Evolutionary conservation across 2,797 vertebrate species (phyloP).

Genomic region (Pipistrellus kuhlii): DNA sequence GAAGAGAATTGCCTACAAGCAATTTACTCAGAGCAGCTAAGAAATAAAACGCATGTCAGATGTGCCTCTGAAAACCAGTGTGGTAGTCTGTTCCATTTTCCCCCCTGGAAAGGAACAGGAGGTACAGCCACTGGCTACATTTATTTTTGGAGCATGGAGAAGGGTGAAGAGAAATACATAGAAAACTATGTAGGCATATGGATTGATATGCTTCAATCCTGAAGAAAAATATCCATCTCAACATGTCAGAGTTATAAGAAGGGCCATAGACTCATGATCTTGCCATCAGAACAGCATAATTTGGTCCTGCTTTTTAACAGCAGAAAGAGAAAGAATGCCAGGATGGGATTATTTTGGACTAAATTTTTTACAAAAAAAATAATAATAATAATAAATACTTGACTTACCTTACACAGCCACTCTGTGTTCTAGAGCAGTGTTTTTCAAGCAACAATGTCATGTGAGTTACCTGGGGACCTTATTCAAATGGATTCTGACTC

Average conservation of each 20-base stretch:
- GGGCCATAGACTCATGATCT: conserved; percentile 33
- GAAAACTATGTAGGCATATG: conserved; percentile 82
- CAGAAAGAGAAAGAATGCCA: neutral
- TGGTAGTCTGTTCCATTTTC: conserved; percentile 74
- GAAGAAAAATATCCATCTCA: conserved; percentile 78
- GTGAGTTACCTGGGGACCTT: neutral
- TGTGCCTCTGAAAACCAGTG: conserved; percentile 72
- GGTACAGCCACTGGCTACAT: conserved; percentile 81
- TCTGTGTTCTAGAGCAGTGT: neutral
- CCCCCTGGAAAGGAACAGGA: conserved; percentile 80
- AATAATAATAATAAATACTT: neutral
- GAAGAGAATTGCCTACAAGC: conserved; percentile 81
- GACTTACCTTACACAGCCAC: neutral
- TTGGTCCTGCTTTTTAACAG: conserved; percentile 44
- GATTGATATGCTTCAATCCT: conserved; percentile 71
- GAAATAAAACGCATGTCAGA: conserved; percentile 80
- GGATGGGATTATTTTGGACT: neutral
- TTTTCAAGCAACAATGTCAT: neutral
- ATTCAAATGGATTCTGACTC: neutral
- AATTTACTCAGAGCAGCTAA: conserved; percentile 81
- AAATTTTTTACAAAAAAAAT: neutral
- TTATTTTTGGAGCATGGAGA: conserved; percentile 70
- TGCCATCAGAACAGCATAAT: neutral
- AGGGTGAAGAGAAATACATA: conserved; percentile 52
- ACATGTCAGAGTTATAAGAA: conserved; percentile 75